These are phyloP conservation scores for Acipenser transmontanus DNA, from an alignment of 2,797 vertebrate species.

Conservation along the genomic window DNA sequence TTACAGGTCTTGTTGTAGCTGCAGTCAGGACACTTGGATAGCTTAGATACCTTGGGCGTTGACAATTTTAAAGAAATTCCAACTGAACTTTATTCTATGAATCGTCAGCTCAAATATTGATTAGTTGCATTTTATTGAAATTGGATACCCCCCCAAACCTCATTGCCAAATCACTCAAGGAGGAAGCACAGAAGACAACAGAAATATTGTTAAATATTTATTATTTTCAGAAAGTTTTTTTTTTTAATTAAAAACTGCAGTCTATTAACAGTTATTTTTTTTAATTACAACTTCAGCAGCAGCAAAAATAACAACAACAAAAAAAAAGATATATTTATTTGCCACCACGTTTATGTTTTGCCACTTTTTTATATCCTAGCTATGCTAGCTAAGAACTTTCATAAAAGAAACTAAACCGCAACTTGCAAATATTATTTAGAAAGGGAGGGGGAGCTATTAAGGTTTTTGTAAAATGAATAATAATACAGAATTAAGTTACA, in stretches of 20 bases:
- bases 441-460: not conserved
- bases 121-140: too few species aligned
- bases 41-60: too few species aligned
- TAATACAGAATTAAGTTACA: not conserved
- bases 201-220: not conserved
- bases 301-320: not conserved
- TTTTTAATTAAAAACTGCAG: not conserved
- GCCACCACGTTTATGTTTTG: not conserved
- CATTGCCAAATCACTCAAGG: not conserved
- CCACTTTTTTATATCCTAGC: not conserved
- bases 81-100: too few species aligned
- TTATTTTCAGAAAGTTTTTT: not conserved
- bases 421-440: not conserved
- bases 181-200: not conserved
- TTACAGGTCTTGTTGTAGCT: too few species aligned
- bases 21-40: too few species aligned
- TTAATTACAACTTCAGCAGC: not conserved
- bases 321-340: not conserved
- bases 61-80: too few species aligned
- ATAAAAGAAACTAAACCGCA: too few species aligned
- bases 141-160: too few species aligned
- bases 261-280: not conserved
- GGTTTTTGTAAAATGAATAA: constrained; percentile 9
- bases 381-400: not conserved
- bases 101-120: too few species aligned